Evolutionary conservation across 1,140 invertebrate genomes (phyloP), one percentile per base, ranked within the genome.

Genomic region (Potamilus streckersoni): DNA sequence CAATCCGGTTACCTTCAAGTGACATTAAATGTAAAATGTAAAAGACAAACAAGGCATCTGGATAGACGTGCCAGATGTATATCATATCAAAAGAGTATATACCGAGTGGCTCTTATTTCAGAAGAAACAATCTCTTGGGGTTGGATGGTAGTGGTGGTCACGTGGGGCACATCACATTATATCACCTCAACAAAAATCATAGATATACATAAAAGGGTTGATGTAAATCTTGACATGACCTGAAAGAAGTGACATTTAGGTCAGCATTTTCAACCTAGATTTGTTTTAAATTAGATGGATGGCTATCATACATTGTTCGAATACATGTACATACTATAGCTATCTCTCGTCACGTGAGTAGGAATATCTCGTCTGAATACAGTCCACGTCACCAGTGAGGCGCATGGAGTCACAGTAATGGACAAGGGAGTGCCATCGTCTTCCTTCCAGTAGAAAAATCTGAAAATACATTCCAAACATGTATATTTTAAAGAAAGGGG

Each of bases 341-440:
- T 61, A 12, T 19, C 17, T 2, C 11, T 76, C 69, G 17, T 20
- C 20, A 13, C 55, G 23, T 56, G 38, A 58, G 59, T 71, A 68
- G 23, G 67, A 67, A 31, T 31, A 31, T 31, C 27, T 31, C 27
- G 27, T 31, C 27, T 31, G 8, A 70, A 72, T n/a, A 77, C 75
- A 57, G 66, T 63, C 76, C 76, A 78, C 58, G 70, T 64, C 20
- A 78, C 74, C n/a, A 68, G 67, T 17, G 76, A 78, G 14, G 76
- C 76, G 66, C 76, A 78, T 20, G 76, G 76, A 19, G 60, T 69
- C 38, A 78, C 66, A n/a, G 76, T 78, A 27, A 78, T 73, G 55
- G 71, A 69, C 20, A 78, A 61, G 13, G 60, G 58, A 11, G 64
- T 60, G 61, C 59, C 67, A 55, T 56, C 57, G 3, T 71, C 62